A percentile compares a stretch with the other conserved stretches of the same genome.
These are phyloP conservation scores for Halocynthia roretzi DNA, from an alignment of 23 tunicate species.

Conservation along the genomic window DNA sequence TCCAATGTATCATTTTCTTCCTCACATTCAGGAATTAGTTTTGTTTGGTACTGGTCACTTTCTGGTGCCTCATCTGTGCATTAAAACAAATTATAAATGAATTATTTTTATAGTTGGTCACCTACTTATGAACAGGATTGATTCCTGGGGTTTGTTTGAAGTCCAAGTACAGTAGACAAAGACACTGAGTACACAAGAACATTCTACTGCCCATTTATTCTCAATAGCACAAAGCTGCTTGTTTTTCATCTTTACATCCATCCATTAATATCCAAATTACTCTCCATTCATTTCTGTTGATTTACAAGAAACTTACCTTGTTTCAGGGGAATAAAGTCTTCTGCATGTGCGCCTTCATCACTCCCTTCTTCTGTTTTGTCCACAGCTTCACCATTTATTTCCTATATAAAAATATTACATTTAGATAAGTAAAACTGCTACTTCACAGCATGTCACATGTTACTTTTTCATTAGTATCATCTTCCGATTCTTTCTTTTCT, in stretches of 20 bases:
- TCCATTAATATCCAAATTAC: no score
- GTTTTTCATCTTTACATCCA: no score
- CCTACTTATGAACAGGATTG: no score
- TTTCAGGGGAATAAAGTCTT: not conserved
- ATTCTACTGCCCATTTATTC: no score
- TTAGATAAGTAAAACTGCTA: not conserved
- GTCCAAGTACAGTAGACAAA: no score
- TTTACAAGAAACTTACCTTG: not conserved
- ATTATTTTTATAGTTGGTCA: no score
- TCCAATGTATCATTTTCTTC: not conserved
- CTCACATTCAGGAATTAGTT: constrained; percentile 22
- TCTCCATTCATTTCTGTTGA: no score
- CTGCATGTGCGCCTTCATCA: not conserved
- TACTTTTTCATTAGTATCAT: not conserved
- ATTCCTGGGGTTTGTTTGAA: no score
- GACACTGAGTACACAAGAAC: no score
- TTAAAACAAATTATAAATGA: not conserved
- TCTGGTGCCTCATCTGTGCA: constrained; percentile 59
- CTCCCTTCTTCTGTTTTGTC: not conserved
- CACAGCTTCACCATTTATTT: not conserved
- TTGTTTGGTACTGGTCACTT: constrained; percentile 46
- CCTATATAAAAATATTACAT: not conserved
- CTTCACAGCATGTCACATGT: not conserved
- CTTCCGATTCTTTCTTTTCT: constrained; percentile 1
- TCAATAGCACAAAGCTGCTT: no score